Conservation (phyloP, 2,797 vertebrate species). For the Premnoplex brunnescens region DNA sequence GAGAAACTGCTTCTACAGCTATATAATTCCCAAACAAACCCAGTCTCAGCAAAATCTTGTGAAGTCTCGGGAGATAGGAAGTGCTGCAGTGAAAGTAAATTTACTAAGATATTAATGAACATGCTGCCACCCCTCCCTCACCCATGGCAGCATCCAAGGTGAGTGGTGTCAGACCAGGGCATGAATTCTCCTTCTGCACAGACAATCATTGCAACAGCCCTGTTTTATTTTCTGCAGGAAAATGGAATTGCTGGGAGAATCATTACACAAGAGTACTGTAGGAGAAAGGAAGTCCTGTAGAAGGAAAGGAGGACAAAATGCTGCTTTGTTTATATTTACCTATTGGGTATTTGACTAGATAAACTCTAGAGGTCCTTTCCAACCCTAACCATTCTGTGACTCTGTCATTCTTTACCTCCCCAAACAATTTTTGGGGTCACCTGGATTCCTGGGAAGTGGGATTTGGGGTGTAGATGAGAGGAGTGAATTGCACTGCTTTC, state of each 20-base stretch:
- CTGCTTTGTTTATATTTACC: neutral
- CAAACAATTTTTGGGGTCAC: neutral
- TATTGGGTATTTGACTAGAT: too few species aligned
- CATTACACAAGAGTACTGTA: rapidly evolving
- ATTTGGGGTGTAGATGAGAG: neutral
- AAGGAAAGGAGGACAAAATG: neutral
- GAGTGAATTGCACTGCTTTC: neutral
- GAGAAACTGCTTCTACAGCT: neutral
- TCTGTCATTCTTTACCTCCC: neutral
- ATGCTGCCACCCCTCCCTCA: rapidly evolving
- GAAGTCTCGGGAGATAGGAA: neutral
- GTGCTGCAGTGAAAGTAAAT: neutral
- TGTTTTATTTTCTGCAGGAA: neutral
- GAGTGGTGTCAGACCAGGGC: rapidly evolving
- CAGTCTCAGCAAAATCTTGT: neutral
- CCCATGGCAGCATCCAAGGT: rapidly evolving
- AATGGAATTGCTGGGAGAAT: neutral
- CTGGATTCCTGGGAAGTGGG: neutral
- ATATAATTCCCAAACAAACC: neutral
- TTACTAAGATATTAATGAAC: neutral
- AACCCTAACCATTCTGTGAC: neutral
- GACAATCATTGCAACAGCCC: neutral
- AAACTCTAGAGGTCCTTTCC: neutral
- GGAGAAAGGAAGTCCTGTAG: neutral
- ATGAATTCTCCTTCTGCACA: neutral